These are phyloP conservation scores for Orientallactaga bullata DNA, from an alignment of 2,113 vertebrate genomes.

Conservation along the genomic window DNA sequence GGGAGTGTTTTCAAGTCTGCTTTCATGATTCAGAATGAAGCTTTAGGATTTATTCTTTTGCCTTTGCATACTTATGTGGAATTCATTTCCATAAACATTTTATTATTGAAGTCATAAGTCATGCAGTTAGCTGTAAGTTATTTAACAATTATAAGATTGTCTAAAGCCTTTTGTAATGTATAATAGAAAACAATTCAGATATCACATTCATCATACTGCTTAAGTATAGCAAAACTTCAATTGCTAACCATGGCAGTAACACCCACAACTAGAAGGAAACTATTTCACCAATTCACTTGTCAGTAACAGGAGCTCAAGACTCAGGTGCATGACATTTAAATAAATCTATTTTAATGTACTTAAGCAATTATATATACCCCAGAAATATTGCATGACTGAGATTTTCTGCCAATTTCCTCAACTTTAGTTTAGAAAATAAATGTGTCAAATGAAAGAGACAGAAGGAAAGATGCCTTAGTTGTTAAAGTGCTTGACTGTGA, in stretches of 20 bases:
- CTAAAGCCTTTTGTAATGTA: neutral
- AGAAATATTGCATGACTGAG: neutral
- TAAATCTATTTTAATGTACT: neutral
- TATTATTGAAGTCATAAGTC: slow-evolving; percentile 18
- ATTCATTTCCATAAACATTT: slow-evolving; percentile 43
- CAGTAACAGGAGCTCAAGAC: neutral
- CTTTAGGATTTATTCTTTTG: slow-evolving; percentile 18
- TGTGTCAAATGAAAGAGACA: neutral
- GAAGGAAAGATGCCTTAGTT: no score
- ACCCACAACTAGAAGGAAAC: neutral
- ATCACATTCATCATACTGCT: neutral
- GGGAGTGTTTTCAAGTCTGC: neutral
- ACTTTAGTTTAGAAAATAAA: neutral
- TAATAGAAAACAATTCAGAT: neutral
- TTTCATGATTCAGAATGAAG: neutral
- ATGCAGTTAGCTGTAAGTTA: neutral
- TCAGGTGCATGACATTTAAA: neutral
- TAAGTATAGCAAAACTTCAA: neutral
- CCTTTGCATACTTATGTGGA: neutral
- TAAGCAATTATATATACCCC: neutral
- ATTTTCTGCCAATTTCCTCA: neutral
- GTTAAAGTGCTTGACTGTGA: no score
- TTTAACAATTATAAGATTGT: neutral
- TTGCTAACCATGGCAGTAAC: neutral
- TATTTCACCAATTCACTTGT: neutral